Base-by-base conservation (phyloP, 2,113 vertebrate genomes). In the Cheilinus undulatus region DNA sequence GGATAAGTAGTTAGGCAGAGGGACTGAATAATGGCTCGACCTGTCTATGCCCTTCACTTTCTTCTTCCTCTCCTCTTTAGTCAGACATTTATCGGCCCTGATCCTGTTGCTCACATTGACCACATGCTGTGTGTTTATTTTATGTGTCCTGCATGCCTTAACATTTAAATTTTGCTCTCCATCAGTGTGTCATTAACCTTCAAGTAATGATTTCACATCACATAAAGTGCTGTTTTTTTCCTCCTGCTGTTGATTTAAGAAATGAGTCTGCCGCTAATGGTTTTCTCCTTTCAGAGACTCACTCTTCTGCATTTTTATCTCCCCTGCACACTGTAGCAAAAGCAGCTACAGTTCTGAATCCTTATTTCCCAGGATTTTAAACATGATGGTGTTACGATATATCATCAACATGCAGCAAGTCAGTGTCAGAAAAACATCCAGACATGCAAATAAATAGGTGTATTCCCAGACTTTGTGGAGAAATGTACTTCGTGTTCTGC, bases 171-270 rank as follows among this genome's bases (percentile, higher is more conserved):
- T n/a, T n/a, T n/a, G n/a, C n/a, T n/a, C n/a, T n/a, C n/a, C n/a
- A n/a, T n/a, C n/a, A n/a, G n/a, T n/a, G n/a, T n/a, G n/a, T n/a
- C n/a, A n/a, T n/a, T n/a, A n/a, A n/a, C n/a, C n/a, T n/a, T n/a
- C n/a, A n/a, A n/a, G n/a, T n/a, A n/a, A n/a, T n/a, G n/a, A n/a
- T 81, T 67, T 85, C 80, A 73, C 50, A 53, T 76, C 86, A 85
- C 48, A 27, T 82, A 62, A 45, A 36, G 5, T 54, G 38, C 45
- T 81, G 61, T 51, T 63, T 65, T 54, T 61, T 9, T 6, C 61
- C 28, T 24, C 42, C 58, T n/a, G 9, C 49, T 82, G 73, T 63
- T 80, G 82, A 73, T 71, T 76, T 82, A 78, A 80, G 78, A 76
- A 84, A 79, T 48, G 46, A 79, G 61, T 27, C 34, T 48, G 46